A percentile compares a stretch with the other conserved stretches of the same genome.
phyloP scores from a whole-genome alignment of 1,140 invertebrate species.

The Pomphorhynchus laevis region DNA sequence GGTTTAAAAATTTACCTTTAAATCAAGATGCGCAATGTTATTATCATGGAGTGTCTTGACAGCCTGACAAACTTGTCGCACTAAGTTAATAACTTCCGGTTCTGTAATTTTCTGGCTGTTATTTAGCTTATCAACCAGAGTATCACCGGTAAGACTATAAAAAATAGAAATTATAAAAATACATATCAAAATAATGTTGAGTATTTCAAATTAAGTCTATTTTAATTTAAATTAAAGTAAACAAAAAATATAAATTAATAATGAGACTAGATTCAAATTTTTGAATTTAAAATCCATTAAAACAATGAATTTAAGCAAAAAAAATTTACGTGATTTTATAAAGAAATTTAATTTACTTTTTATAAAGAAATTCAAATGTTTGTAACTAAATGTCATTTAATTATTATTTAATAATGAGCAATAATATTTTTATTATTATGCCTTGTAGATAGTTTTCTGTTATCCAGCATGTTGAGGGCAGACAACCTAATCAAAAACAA shows the following conservation, averaged over 20 bases:
- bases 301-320: no score
- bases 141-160: slow-evolving; percentile 60
- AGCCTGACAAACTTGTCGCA: slow-evolving; percentile 88
- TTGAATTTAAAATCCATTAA: no score
- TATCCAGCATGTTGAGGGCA: no score
- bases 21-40: slow-evolving; percentile 77
- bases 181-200: slow-evolving; percentile 1
- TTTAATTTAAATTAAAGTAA: neutral
- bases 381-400: no score
- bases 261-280: neutral
- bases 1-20: slow-evolving; percentile 16
- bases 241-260: neutral
- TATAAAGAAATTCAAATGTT: no score
- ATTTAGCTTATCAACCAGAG: slow-evolving; percentile 74
- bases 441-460: no score
- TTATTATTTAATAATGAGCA: no score
- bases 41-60: slow-evolving; percentile 95
- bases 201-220: no score
- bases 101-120: slow-evolving; percentile 92
- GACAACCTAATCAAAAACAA: no score
- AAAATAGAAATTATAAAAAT: slow-evolving; percentile 8
- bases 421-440: no score
- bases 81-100: slow-evolving; percentile 94
- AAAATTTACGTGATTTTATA: no score
- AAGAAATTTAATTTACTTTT: no score